Evolutionary conservation across 2,888 invertebrate species (phyloP), one percentile per base, ranked within the genome.

Genomic region (Biston betularia): DNA sequence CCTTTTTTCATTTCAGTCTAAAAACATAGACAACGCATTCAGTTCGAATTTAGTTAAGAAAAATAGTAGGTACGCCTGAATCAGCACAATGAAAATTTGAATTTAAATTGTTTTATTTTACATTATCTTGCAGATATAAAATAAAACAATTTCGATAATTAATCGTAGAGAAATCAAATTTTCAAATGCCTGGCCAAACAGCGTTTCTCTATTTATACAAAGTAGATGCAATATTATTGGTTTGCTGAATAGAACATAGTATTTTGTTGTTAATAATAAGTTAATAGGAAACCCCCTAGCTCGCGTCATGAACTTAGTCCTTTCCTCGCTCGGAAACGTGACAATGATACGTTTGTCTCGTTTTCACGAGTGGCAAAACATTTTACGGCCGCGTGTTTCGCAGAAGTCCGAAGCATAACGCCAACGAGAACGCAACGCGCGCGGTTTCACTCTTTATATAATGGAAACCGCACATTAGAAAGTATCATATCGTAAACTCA

Each of bases 1-100:
- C 54, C 24, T 14, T 44, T 38, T 54, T 54, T 33, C 24, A 44
- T 44, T 33, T 55, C 55, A 55, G 55, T 55, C 55, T 55, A 44
- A 33, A 12, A 44, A 44, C 33, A 55, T 24, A 24, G 15, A 45
- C 44, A 34, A 56, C n/a, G 38, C 38, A 15, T 7, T 50, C 50
- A 53, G 14, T 15, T 53, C 3, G n/a, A 34, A 50, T 50, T 33
- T n/a, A 34, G 35, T 38, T 6, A 10, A 53, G 15, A 53, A 15
- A 38, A 38, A 53, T 38, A 10, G 14, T 38, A 53, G 15, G 14
- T 38, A 53, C 38, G 15, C 6, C 38, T 38, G 52, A 38, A 10
- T 38, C 14, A 53, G 24, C 3, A 24, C 24, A 24, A 24, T 24
- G 24, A 24, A 24, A 24, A 38, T 10, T n/a, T 0, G 5, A 50